Evolutionary conservation across 2,113 vertebrate genomes (phyloP).

Genomic region (Leptosomus discolor): DNA sequence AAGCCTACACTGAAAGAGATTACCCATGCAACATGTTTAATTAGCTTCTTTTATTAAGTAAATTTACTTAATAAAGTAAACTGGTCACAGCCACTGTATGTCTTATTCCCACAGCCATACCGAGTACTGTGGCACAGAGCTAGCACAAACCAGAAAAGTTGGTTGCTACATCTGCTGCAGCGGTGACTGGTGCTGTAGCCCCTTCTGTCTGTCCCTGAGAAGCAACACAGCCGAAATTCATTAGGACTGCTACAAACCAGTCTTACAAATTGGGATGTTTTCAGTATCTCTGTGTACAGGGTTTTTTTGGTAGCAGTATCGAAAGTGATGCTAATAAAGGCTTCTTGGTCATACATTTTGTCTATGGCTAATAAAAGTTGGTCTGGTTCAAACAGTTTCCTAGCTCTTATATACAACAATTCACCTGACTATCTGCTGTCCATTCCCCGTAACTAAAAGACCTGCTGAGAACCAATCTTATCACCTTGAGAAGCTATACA

Average conservation of each 20-base stretch:
- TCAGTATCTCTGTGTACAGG: background rate
- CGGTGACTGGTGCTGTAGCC: background rate
- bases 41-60: constrained; percentile 26
- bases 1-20: background rate
- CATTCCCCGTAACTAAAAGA: background rate
- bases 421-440: background rate
- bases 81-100: background rate
- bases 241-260: background rate
- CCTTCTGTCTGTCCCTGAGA: background rate
- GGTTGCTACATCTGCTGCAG: background rate
- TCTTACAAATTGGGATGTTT: background rate
- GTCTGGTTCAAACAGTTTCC: background rate
- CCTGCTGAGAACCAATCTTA: background rate
- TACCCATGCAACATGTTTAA: constrained; percentile 16
- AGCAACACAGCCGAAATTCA: background rate
- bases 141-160: background rate
- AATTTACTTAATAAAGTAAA: background rate
- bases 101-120: background rate
- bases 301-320: background rate
- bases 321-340: background rate
- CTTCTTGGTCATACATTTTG: background rate
- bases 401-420: background rate
- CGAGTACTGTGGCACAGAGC: rapidly evolving
- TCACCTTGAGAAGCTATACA: no score
- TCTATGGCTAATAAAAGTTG: background rate